A percentile compares a stretch with the other conserved stretches of the same genome.
These are phyloP conservation scores for Drosophila lacteicornis DNA, from an alignment of 1,140 invertebrate genomes.

Conservation along the genomic window DNA sequence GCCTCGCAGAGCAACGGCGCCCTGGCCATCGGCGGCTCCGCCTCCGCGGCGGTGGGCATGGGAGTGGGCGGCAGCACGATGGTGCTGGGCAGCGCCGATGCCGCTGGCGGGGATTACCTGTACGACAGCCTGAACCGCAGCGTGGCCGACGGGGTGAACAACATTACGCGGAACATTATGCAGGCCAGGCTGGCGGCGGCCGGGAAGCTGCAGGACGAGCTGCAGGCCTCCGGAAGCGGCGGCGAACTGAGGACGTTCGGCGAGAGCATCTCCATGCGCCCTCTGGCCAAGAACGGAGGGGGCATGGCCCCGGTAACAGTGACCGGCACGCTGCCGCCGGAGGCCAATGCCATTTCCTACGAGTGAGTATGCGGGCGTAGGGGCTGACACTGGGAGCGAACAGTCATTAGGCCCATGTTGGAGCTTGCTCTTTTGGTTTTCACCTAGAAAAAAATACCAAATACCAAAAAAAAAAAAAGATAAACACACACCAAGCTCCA, in stretches of 20 bases:
- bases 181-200: constrained; percentile 83
- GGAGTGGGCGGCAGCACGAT: constrained; percentile 67
- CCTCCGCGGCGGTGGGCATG: constrained; percentile 32
- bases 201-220: constrained; percentile 63
- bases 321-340: constrained; percentile 64
- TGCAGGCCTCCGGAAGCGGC: constrained; percentile 65
- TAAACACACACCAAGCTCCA: constrained; percentile 37
- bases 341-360: constrained; percentile 76
- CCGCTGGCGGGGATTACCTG: constrained; percentile 76
- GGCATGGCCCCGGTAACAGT: constrained; percentile 41
- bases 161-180: constrained; percentile 86
- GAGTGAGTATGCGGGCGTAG: constrained; percentile 69
- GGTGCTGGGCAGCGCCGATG: constrained; percentile 55
- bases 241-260: constrained; percentile 86
- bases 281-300: constrained; percentile 86
- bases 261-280: constrained; percentile 91
- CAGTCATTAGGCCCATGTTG: constrained; percentile 26
- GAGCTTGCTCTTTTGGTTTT: constrained; percentile 46
- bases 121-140: constrained; percentile 88
- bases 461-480: constrained; percentile 5
- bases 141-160: constrained; percentile 87
- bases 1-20: constrained; percentile 72
- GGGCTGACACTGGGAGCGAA: neutral
- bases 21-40: constrained; percentile 52
- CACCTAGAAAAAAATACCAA: constrained; percentile 29